Evolutionary conservation across 2,797 vertebrate genomes (phyloP).

Genomic region (Ctenosaura bakeri): DNA sequence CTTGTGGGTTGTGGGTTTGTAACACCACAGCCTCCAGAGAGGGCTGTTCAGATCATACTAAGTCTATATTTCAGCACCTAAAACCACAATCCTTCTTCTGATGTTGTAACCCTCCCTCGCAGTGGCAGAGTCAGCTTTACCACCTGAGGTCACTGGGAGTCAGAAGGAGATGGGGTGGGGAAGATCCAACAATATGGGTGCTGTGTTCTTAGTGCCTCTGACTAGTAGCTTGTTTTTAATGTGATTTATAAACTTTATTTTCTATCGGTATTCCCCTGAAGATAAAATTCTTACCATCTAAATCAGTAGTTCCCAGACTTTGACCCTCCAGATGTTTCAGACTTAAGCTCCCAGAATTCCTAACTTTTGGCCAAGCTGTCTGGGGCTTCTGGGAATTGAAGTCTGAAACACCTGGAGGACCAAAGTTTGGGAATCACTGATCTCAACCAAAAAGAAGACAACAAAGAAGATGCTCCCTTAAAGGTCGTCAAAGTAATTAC

Average conservation of each 20-base stretch:
- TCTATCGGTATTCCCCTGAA: not conserved
- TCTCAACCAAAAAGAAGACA: no score
- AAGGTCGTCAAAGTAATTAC: no score
- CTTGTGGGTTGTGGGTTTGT: slow-evolving; percentile 21
- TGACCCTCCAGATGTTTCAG: no score
- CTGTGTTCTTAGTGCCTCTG: not conserved
- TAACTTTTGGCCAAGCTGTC: no score
- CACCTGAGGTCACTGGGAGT: not conserved
- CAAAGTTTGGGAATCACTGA: no score
- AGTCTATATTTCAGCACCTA: slow-evolving; percentile 18
- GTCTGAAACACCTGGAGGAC: no score
- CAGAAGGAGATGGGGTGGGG: not conserved
- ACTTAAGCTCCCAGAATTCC: no score
- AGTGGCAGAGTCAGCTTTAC: not conserved
- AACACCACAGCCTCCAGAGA: slow-evolving; percentile 10
- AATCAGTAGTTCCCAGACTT: no score
- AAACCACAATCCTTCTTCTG: slow-evolving; percentile 24
- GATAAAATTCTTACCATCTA: not conserved
- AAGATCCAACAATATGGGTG: not conserved
- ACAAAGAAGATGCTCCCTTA: no score
- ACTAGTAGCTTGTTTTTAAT: not conserved
- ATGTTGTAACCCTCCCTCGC: slow-evolving; percentile 10
- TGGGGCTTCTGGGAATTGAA: no score
- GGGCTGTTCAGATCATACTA: slow-evolving; percentile 6
- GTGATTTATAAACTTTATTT: slow-evolving; percentile 19